Conservation (phyloP, 2,888 invertebrate genomes). For the Scaptomyza parva region DNA sequence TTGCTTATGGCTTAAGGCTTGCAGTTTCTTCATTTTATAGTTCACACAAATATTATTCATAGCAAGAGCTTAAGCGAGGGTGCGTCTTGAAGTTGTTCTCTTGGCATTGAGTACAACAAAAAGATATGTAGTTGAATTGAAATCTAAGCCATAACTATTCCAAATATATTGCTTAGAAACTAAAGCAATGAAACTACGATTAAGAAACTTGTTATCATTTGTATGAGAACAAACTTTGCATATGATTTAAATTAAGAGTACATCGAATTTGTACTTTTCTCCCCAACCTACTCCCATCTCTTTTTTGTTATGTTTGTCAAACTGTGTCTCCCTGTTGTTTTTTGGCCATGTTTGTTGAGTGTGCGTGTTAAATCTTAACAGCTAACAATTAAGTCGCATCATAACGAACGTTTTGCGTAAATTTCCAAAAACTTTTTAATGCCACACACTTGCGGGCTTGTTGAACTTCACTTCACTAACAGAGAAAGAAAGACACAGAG, state of each 20-base stretch:
- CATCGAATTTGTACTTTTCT: background rate
- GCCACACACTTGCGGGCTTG: constrained; percentile 77
- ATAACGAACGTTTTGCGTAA: constrained; percentile 74
- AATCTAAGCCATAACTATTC: background rate
- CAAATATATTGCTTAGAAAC: background rate
- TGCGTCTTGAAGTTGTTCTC: constrained; percentile 22
- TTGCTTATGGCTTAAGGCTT: constrained; percentile 53
- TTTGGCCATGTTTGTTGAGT: constrained; percentile 14
- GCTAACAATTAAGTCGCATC: constrained; percentile 77
- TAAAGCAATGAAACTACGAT: background rate
- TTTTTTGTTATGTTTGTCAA: background rate
- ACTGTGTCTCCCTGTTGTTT: constrained; percentile 2
- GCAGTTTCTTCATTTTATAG: constrained; percentile 5
- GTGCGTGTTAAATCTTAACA: constrained; percentile 71
- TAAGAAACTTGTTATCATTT: constrained; percentile 1
- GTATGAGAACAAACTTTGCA: constrained; percentile 25
- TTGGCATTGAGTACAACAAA: constrained; percentile 1
- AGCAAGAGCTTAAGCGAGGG: constrained; percentile 50
- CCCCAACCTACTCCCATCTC: background rate
- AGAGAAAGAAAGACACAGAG: too few species aligned
- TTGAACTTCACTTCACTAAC: constrained; percentile 69
- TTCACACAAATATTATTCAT: constrained; percentile 70
- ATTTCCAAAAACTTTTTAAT: constrained; percentile 75
- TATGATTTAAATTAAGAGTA: constrained; percentile 6
- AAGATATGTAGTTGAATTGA: background rate